Evolutionary conservation across 1,140 invertebrate species (phyloP), one percentile per base, ranked within the genome.

Genomic region (Triops longicaudatus): DNA sequence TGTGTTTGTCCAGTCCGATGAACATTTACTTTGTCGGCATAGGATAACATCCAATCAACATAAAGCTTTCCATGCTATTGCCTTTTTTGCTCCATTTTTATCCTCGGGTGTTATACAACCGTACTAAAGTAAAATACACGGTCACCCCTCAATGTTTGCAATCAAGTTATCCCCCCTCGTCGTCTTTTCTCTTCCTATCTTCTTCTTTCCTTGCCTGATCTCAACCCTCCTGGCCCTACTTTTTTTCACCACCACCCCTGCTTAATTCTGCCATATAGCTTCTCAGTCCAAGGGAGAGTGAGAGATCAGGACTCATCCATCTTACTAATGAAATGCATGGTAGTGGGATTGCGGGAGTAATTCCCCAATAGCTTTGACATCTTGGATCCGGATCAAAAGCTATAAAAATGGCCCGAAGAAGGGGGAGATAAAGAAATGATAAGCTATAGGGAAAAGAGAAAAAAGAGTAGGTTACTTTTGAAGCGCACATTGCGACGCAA

Each of bases 151-250:
- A 63, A 63, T 63, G 50, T 63, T 63, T 63, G 50, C 50, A 63
- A 63, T 63, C 50, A 63, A 63, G 50, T 63, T 63, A 63, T 63
- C 50, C 50, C 50, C 50, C 50, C 50, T 63, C 31, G 7, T 37
- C 31, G 7, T 37, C 31, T 37, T 37, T 37, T 37, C 7, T 7
- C 31, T 37, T 37, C 31, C 7, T 37, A 2, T 7, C 31, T 37
- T 7, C 31, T 7, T 37, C 31, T 63, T 63, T 63, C 5, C 50
- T 63, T 63, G 14, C 22, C 14, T 22, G 50, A 63, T 63, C 50
- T 63, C 50, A 22, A 63, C 50, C n/a, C 50, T 37, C 31, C 31
- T 4, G 31, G 2, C 31, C 31, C 31, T 37, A 37, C 7, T 37
- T 22, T 63, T 63, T 14, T 14, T 6, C 50, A 9, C 22, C 22